Base-by-base conservation (phyloP, 1,140 invertebrate species). In the Drosophila ercepeae region DNA sequence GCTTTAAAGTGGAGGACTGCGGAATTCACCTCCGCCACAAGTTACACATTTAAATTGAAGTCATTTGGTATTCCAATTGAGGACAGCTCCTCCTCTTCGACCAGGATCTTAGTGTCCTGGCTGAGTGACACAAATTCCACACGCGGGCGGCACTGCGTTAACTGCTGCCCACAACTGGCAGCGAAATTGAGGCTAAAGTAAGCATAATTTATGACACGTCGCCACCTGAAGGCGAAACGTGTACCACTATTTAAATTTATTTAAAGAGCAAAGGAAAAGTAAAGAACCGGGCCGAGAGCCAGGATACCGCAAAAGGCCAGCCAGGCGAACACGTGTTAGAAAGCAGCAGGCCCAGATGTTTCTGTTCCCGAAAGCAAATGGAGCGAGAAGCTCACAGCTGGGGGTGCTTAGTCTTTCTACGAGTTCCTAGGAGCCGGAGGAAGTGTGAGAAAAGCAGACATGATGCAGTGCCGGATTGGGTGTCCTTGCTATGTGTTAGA, bases 171-270 rank as follows among this genome's bases (percentile, higher is more conserved):
- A 55, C 69, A 57, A 50, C 49, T 53, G 76, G 61, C 67, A 69
- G 36, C 53, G 61, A 59, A 86, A 86, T 86, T 76, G 81, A 74
- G 81, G 82, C 76, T 86, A 88, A 81, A 88, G 82, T 63, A 74
- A 71, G 81, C 82, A 86, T 86, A 86, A 88, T 86, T 86, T 88
- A 86, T 86, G 81, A 79, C 77, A 88, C 77, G 64, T 77, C 72
- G 54, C 59, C 72, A 78, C 79, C 81, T 79, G 76, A 58, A 75
- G 75, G 42, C 16, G 21, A 54, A 39, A 36, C 60, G 59, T 70
- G 54, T 74, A 73, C 39, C 64, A 75, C 72, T 86, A 84, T 84
- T 86, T 84, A 86, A 84, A 84, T 86, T 81, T 88, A 71, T 70
- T 73, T 76, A 65, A 82, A 39, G 14, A 39, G 14, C 36, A 39